Conservation (phyloP, 2,113 vertebrate species). For the Sisor rabdophorus region DNA sequence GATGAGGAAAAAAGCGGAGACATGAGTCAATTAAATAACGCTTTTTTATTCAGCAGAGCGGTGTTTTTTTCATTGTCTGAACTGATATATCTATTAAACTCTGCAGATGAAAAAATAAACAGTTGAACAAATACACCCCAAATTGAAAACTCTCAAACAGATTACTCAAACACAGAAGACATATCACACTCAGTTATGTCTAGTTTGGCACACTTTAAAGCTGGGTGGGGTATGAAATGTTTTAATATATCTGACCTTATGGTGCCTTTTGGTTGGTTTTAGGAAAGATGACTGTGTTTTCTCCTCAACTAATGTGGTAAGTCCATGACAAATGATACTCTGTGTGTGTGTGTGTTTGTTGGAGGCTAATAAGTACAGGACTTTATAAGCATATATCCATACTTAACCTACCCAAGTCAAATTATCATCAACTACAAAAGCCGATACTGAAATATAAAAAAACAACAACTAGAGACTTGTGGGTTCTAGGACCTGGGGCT, state of each 20-base stretch:
- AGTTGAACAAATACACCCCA: conserved; percentile 9
- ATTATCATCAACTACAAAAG: background rate
- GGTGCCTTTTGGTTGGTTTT: background rate
- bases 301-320: too few relatives aligned
- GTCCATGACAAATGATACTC: too few relatives aligned
- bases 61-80: conserved; percentile 2
- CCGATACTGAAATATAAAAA: background rate
- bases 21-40: background rate
- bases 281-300: background rate
- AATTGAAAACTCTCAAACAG: conserved; percentile 9
- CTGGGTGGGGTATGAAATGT: background rate
- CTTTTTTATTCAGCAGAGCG: background rate
- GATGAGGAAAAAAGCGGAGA: conserved; percentile 2
- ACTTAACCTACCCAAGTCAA: background rate
- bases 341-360: too few relatives aligned
- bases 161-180: background rate
- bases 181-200: conserved; percentile 5
- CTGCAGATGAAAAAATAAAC: background rate
- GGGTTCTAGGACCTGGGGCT: background rate
- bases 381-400: background rate
- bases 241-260: background rate
- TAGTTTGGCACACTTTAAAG: background rate
- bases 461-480: background rate
- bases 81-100: conserved; percentile 8
- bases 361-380: background rate